Conservation (phyloP, 1,140 invertebrate species). For the Paraescarpia echinospica region DNA sequence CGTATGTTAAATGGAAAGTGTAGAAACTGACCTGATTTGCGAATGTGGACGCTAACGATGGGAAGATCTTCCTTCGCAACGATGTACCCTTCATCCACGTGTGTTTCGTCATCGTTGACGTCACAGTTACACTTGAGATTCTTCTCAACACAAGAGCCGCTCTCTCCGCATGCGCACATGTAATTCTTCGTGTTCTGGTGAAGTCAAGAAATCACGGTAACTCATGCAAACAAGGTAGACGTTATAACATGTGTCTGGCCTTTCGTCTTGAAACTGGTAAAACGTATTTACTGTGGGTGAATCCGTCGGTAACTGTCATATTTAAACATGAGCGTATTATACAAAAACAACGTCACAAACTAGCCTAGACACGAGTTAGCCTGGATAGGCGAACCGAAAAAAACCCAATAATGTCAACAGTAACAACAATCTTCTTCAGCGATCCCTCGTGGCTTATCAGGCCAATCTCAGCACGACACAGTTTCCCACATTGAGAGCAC, state of each 20-base stretch:
- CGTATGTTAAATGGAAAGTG: background rate
- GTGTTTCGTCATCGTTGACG: background rate
- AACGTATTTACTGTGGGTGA: background rate
- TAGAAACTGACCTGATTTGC: background rate
- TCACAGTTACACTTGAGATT: constrained; percentile 7
- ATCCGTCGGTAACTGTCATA: background rate
- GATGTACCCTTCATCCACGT: background rate
- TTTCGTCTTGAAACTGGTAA: background rate
- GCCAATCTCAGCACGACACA: no score
- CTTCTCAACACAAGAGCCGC: background rate
- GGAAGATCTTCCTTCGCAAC: background rate
- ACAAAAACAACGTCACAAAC: no score
- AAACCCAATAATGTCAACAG: no score
- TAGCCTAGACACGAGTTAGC: no score
- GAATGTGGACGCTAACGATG: background rate
- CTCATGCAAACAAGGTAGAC: no score
- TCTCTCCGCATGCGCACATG: constrained; percentile 9
- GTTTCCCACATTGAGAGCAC: no score
- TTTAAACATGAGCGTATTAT: background rate
- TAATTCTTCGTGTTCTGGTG: background rate
- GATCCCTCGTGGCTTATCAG: no score
- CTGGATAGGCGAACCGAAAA: no score
- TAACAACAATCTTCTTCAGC: no score
- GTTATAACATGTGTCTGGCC: background rate
- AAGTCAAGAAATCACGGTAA: background rate